Base-by-base conservation (phyloP, 2,888 invertebrate genomes). In the Sturmia bella region DNA sequence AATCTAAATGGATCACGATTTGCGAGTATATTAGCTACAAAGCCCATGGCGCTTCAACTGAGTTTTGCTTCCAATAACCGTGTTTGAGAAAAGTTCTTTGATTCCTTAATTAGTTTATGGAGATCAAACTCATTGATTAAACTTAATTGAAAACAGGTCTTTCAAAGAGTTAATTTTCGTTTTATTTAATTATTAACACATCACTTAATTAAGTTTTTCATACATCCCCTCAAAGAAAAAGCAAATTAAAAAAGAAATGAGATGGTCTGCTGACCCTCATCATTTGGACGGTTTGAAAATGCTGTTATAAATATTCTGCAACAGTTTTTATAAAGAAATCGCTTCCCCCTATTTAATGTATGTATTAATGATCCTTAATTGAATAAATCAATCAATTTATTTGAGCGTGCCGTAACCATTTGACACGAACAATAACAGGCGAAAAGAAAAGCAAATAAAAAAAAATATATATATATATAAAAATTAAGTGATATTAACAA, bases 381-480 rank as follows among this genome's bases (percentile, higher is more conserved):
- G 82, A 82, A 82, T 82, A 78, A 75, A 82, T 82, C 82, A 78
- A 82, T 82, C 78, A 82, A 75, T 74, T 78, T 78, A 70, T 52
- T 70, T 63, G 70, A 78, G 74, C 78, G 74, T 78, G 54, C 43
- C 70, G 78, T 57, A 73, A 52, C 66, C 81, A 77, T 82, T 74
- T 54, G 64, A 69, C 68, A 64, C 61, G 70, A 63, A 78, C 3
- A 32, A 32, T 9, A 32, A 32, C 32, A 3, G 32, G 54, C 43
- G 15, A 68, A 64, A 57, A 32, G 13, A 61, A 61, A 59, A 27
- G 0, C 2, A 6, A 48, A n/a, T n/a, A n/a, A n/a, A n/a, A n/a
- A n/a, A n/a, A n/a, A n/a, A n/a, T n/a, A n/a, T n/a, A n/a, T n/a
- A n/a, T n/a, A n/a, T n/a, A n/a, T n/a, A n/a, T n/a, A 43, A 56